Base-by-base conservation (phyloP, 1,140 invertebrate species). In the Dinothrombium tinctorium region DNA sequence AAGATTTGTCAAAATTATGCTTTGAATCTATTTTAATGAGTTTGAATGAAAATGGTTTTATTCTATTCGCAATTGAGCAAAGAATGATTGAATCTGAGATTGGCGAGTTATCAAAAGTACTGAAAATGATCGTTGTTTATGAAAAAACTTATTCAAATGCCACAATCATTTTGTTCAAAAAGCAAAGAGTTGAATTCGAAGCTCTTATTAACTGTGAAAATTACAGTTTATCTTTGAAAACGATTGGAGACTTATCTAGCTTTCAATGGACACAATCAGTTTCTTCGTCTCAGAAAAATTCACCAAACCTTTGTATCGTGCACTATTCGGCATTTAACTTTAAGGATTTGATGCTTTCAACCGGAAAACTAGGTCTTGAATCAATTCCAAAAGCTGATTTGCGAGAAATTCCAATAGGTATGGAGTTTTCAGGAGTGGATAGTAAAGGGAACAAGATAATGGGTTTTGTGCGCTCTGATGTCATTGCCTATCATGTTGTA, bases 321-420 rank as follows among this genome's bases (percentile, higher is more conserved):
- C 48, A 46, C 54, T 94, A 84, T 60, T 74, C 87, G 3, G 76
- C 87, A 20, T 66, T 96, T 5, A 95, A 95, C 60, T 95, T 95
- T 73, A 71, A 86, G 43, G 89, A 96, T 57, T 74, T 96, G 28
- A 95, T 95, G 89, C 62, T 95, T 47, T 86, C 87, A 2, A 84
- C 81, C 21, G 89, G 89, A 45, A 90, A 92, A 61, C 64, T 96
- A 26, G 77, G 84, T 22, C 82, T 83, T 21, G 87, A 95, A 64
- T 81, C 87, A 28, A 65, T 95, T 25, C 86, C 87, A 14, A 23
- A 42, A 8, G 4, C 11, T 22, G 35, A 6, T 21, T 24, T 23
- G 7, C 40, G 15, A 9, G 40, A 42, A 9, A 6, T 7, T 38
- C 74, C 95, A 46, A 63, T 96, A 20, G 89, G 89, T 43, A 64